phyloP scores from a whole-genome alignment of 1,140 invertebrate genomes.

The Phthorimaea operculella region DNA sequence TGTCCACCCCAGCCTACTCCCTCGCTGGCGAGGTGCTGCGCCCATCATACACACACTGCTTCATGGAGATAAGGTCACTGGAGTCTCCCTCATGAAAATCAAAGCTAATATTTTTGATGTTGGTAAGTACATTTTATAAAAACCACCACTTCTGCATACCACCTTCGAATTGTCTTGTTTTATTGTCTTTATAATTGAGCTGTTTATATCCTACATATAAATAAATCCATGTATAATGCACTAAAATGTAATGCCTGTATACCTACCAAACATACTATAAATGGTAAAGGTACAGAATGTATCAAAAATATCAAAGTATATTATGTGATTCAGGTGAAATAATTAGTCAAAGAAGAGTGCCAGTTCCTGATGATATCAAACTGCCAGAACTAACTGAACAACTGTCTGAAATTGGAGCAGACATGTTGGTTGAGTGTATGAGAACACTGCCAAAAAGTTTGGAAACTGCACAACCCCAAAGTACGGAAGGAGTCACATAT shows the following conservation, averaged over 20 bases:
- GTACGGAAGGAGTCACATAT: conserved; percentile 72
- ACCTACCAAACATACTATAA: too few relatives aligned
- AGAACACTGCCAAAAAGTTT: conserved; percentile 71
- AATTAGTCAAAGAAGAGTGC: conserved; percentile 72
- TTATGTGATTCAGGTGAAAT: conserved; percentile 69
- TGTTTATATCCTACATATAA: too few relatives aligned
- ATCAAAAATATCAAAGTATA: background rate
- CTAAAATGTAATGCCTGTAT: too few relatives aligned
- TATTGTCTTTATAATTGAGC: too few relatives aligned
- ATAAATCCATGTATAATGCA: too few relatives aligned
- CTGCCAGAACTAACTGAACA: conserved; percentile 74
- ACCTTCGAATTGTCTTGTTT: too few relatives aligned
- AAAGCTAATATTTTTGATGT: conserved; percentile 88
- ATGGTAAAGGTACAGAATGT: too few relatives aligned
- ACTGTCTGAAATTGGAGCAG: conserved; percentile 76
- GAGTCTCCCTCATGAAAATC: conserved; percentile 91
- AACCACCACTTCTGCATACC: too few relatives aligned
- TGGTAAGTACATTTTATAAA: conserved; percentile 69
- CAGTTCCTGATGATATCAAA: conserved; percentile 72
- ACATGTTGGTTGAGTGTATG: conserved; percentile 75
- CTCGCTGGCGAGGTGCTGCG: conserved; percentile 92
- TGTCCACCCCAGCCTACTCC: conserved; percentile 92
- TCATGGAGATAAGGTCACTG: conserved; percentile 84
- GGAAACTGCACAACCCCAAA: conserved; percentile 70
- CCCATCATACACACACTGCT: conserved; percentile 83